Conservation (phyloP, 53 echinoderm and acorn worm species). For the Echinometra lucunter region DNA sequence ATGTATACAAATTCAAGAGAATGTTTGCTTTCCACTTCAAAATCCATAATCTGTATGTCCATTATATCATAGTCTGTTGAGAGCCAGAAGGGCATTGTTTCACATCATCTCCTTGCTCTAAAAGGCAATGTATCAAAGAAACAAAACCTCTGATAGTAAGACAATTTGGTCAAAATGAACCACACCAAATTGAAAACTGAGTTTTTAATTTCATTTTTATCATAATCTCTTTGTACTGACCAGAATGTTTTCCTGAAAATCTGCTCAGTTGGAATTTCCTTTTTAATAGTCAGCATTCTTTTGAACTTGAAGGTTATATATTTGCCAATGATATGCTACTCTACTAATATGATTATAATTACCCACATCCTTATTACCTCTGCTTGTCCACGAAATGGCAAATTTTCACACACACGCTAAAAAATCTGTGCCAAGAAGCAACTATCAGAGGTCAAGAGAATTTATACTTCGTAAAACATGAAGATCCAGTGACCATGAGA, state of each 20-base stretch:
- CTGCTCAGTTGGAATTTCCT: neutral
- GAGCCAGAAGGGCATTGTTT: no score
- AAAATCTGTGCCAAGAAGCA: conserved; percentile 48
- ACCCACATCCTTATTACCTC: neutral
- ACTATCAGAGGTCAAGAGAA: neutral
- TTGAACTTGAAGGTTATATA: neutral
- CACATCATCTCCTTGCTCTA: no score
- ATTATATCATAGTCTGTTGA: no score
- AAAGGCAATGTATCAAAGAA: no score
- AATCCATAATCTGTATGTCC: no score
- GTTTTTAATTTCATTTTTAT: no score
- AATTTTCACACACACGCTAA: neutral
- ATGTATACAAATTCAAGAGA: no score
- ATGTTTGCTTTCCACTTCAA: no score
- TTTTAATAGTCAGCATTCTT: neutral
- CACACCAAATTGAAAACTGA: no score
- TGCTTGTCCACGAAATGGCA: neutral
- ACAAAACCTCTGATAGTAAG: no score
- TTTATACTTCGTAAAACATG: neutral
- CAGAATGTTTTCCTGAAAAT: neutral
- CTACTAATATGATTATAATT: conserved; percentile 10
- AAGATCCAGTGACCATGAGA: conserved; percentile 2
- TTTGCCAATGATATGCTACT: neutral
- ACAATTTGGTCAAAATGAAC: no score
- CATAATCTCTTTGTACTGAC: no score